Evolutionary conservation across 1,140 invertebrate genomes (phyloP).

Genomic region (Aethina tumida): DNA sequence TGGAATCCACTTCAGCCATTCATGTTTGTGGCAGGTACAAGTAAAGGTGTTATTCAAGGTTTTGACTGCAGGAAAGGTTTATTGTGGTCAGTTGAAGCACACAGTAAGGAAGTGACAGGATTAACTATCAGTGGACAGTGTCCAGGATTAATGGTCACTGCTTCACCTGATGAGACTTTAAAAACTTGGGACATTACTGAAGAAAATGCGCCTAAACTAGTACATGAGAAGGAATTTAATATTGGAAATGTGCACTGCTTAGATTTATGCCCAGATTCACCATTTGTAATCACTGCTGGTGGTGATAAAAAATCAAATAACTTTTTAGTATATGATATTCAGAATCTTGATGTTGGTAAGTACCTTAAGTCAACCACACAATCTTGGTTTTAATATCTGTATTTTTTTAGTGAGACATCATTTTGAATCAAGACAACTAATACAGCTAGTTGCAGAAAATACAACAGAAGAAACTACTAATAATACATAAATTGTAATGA

Average conservation of each 20-base stretch:
- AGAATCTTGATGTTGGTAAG: conserved; percentile 53
- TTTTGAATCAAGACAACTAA: conserved; percentile 25
- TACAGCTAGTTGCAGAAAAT: conserved; percentile 21
- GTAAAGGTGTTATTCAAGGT: conserved; percentile 67
- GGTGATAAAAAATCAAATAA: conserved; percentile 74
- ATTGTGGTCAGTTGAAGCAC: conserved; percentile 69
- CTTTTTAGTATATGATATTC: conserved; percentile 67
- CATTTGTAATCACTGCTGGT: conserved; percentile 68
- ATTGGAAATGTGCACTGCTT: conserved; percentile 67
- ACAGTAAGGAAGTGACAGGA: conserved; percentile 73
- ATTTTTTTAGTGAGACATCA: conserved; percentile 28
- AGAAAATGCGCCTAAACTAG: conserved; percentile 16
- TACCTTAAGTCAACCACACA: conserved; percentile 5
- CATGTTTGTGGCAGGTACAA: conserved; percentile 68
- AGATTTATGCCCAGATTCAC: conserved; percentile 65
- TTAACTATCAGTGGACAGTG: conserved; percentile 56
- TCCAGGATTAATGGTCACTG: conserved; percentile 59
- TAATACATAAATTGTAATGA: conserved; percentile 5
- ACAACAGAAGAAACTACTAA: conserved; percentile 11
- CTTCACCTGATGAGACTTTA: conserved; percentile 59
- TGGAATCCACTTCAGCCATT: conserved; percentile 74
- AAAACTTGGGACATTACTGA: conserved; percentile 67
- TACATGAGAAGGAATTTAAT: conserved; percentile 47
- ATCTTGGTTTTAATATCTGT: conserved; percentile 7
- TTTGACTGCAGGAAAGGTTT: conserved; percentile 61